Base-by-base conservation (phyloP, 1,140 invertebrate genomes). In the Oncopodura yosiiana region DNA sequence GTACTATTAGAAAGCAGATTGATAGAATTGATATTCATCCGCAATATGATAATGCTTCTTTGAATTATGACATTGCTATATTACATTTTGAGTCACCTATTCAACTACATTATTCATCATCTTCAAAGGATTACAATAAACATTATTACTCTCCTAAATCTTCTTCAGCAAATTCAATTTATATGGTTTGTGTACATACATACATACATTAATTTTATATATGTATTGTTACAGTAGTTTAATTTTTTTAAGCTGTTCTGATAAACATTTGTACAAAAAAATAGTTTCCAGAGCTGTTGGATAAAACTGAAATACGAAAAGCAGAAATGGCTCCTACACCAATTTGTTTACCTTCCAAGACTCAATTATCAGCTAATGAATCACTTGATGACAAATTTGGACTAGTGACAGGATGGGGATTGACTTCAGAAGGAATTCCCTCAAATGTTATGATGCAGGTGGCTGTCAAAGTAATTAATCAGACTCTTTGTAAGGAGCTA, bases 61-160 rank as follows among this genome's bases (percentile, higher is more conserved):
- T 56, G 26, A 34, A 63, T 38, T 62, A 53, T 23, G 63, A 65
- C 43, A 49, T 60, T n/a, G 63, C 63, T 38, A 30, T 65, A 1
- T 12, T 65, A 11, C 18, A 44, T 4, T 26, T 65, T 0, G 50
- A 39, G 14, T 37, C 46, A 12, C 53, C 62, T 6, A 44, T 58
- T 24, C 38, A 11, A 11, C 16, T 19, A 5, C 8, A n/a, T n/a
- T 9, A 34, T n/a, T n/a, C 30, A 34, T 9, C 30, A n/a, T 34
- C 30, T 34, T n/a, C 8, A 34, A n/a, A n/a, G n/a, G n/a, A n/a
- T n/a, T n/a, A n/a, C n/a, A n/a, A n/a, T n/a, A n/a, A n/a, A n/a
- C n/a, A n/a, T n/a, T n/a, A n/a, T n/a, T n/a, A n/a, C n/a, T n/a
- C n/a, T n/a, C n/a, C n/a, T n/a, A n/a, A n/a, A n/a, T n/a, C n/a